Evolutionary conservation across 2,113 vertebrate genomes (phyloP).

Genomic region (Cheirogaleus medius): DNA sequence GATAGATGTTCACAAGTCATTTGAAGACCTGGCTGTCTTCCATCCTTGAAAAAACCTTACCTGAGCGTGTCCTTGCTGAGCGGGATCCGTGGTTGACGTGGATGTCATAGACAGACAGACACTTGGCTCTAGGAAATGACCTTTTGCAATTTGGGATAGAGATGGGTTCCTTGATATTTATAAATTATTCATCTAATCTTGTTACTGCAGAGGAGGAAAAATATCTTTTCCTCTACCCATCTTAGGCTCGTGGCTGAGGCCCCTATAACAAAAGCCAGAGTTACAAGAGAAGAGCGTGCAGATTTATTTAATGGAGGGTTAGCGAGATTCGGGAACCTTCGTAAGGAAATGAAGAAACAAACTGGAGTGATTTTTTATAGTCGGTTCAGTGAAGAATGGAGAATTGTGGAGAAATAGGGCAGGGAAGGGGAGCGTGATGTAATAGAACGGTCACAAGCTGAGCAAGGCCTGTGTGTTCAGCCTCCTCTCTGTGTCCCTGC

Average conservation of each 20-base stretch:
- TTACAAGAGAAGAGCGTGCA: not conserved
- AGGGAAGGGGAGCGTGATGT: too few species aligned
- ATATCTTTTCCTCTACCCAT: not conserved
- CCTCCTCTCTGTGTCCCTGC: not conserved
- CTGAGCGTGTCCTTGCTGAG: not conserved
- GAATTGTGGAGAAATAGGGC: not conserved
- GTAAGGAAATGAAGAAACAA: not conserved
- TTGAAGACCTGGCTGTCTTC: not conserved
- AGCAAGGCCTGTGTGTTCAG: not conserved
- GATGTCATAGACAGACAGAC: too few species aligned
- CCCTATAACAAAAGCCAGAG: not conserved
- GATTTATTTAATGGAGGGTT: not conserved
- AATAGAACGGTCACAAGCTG: too few species aligned
- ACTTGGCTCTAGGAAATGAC: not conserved
- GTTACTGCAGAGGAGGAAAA: not conserved
- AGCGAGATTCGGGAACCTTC: not conserved
- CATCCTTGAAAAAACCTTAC: not conserved
- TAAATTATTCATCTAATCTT: not conserved
- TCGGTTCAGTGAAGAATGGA: not conserved
- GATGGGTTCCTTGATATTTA: not conserved
- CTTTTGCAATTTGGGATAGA: not conserved
- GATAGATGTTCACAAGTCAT: not conserved
- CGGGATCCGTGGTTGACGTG: not conserved
- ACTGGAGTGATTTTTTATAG: too few species aligned
- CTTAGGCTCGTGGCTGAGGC: not conserved